Percentiles rank a stretch among this genome's conserved stretches.
phyloP scores from a whole-genome alignment of 2,888 invertebrate genomes.

The Watsonalla cultraria region DNA sequence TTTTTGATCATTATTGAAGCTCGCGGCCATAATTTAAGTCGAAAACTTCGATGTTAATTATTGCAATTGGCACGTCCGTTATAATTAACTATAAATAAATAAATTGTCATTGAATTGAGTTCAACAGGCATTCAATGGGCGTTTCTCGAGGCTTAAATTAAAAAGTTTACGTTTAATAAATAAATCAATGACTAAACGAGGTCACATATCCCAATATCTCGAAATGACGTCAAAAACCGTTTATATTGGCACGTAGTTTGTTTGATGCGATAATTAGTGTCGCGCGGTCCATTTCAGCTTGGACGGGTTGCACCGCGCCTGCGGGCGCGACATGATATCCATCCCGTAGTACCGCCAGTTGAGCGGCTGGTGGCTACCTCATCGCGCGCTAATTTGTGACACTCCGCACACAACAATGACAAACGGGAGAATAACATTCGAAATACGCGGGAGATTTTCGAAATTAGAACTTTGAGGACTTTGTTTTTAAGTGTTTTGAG shows the following conservation, averaged over 20 bases:
- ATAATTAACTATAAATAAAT: too few species aligned
- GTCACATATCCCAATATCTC: slow-evolving; percentile 4
- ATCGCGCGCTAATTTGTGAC: slow-evolving; percentile 30
- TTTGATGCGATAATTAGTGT: slow-evolving; percentile 15
- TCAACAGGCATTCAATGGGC: too few species aligned
- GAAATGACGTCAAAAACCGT: slow-evolving; percentile 10
- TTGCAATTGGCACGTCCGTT: too few species aligned
- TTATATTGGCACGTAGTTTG: slow-evolving; percentile 17
- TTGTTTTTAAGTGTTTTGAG: slow-evolving; percentile 5
- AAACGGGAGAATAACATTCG: slow-evolving; percentile 13
- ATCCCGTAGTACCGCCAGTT: slow-evolving; percentile 16
- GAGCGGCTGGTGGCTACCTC: slow-evolving; percentile 33
- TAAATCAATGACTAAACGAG: not conserved
- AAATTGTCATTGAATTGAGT: too few species aligned
- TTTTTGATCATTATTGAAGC: too few species aligned
- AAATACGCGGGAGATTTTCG: slow-evolving; percentile 25
- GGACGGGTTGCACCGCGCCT: slow-evolving; percentile 34
- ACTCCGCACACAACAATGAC: slow-evolving; percentile 25
- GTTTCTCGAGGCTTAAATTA: too few species aligned
- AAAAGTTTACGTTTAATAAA: not conserved
- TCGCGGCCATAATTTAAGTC: too few species aligned
- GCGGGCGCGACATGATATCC: slow-evolving; percentile 23
- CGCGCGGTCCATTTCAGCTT: slow-evolving; percentile 16
- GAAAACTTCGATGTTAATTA: too few species aligned
- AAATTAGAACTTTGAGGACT: slow-evolving; percentile 27